Percentiles rank a stretch among this genome's conserved stretches.
Conservation (phyloP, 2,888 invertebrate species). For the Allophyes oxyacanthae region DNA sequence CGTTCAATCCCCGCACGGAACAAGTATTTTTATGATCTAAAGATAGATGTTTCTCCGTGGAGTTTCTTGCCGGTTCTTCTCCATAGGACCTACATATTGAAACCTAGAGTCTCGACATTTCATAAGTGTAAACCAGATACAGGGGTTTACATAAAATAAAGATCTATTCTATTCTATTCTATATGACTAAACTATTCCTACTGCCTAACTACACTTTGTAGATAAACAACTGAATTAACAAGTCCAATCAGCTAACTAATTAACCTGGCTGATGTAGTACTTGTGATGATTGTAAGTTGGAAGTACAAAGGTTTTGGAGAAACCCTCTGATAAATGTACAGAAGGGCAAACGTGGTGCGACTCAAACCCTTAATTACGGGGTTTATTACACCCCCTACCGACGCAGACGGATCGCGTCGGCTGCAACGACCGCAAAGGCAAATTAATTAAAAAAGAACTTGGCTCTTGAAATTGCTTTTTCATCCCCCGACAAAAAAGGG, state of each 20-base stretch:
- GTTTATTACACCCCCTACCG: conserved; percentile 51
- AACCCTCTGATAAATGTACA: conserved; percentile 46
- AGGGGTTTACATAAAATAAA: too few species aligned
- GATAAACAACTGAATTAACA: conserved; percentile 2
- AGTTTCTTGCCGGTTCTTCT: too few species aligned
- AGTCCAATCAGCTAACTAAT: conserved; percentile 23
- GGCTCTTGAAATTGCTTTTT: neutral
- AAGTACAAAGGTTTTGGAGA: conserved; percentile 3
- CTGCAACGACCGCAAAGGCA: conserved; percentile 33
- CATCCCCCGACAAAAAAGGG: too few species aligned
- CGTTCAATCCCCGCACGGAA: too few species aligned
- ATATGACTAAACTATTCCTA: too few species aligned
- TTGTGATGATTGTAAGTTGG: conserved; percentile 9
- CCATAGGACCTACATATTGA: too few species aligned
- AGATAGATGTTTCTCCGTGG: too few species aligned
- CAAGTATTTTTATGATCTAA: too few species aligned
- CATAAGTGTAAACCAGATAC: too few species aligned
- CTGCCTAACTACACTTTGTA: too few species aligned
- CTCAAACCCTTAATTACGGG: conserved; percentile 61
- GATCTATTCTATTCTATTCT: too few species aligned
- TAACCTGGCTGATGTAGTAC: conserved; percentile 25
- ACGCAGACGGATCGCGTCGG: conserved; percentile 7
- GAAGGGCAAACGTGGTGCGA: conserved; percentile 17
- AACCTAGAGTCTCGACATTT: too few species aligned
- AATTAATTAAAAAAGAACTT: conserved; percentile 42